Evolutionary conservation across 2,113 vertebrate species (phyloP).

Genomic region (Artemisiospiza belli): DNA sequence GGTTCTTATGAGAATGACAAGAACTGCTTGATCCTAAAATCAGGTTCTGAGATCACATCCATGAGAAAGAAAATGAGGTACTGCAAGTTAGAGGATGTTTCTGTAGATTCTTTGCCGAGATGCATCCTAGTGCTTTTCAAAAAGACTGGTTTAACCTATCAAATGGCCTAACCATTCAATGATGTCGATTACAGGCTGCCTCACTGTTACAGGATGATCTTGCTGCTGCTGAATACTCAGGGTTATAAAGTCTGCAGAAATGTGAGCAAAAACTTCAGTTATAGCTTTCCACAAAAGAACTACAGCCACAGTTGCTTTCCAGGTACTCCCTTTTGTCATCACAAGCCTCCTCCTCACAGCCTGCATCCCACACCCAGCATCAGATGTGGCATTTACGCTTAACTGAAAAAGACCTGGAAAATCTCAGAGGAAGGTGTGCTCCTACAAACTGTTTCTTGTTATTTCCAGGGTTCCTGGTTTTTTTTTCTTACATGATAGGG

Average conservation of each 20-base stretch:
- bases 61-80: background rate
- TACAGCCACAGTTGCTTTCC: background rate
- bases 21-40: background rate
- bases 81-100: background rate
- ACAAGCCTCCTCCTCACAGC: background rate
- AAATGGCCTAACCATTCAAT: background rate
- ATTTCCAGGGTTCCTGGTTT: background rate
- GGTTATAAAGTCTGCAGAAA: background rate
- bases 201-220: background rate
- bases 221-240: background rate
- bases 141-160: background rate
- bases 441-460: background rate
- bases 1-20: background rate
- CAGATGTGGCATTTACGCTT: accelerated
- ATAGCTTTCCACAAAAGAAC: background rate
- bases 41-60: background rate
- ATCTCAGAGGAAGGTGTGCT: background rate
- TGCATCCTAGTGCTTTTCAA: background rate
- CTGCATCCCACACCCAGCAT: background rate
- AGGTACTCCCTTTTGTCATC: background rate
- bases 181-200: background rate
- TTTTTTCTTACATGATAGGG: background rate
- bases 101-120: background rate
- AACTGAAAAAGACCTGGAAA: background rate
- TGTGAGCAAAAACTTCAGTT: background rate